Base-by-base conservation (phyloP, 2,888 invertebrate species). In the Sycophila texana region DNA sequence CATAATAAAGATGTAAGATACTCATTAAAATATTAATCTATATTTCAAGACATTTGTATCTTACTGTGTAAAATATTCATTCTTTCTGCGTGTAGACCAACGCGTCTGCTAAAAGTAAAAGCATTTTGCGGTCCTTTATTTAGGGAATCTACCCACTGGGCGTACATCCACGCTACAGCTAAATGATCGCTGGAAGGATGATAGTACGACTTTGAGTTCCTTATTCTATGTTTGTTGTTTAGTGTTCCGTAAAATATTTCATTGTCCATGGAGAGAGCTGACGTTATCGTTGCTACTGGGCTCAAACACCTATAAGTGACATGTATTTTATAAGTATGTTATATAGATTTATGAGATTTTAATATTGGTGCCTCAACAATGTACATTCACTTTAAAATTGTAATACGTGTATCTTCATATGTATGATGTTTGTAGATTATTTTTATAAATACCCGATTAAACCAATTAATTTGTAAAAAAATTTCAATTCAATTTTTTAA, bases 131-230 rank as follows among this genome's bases (percentile, higher is more conserved):
- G 74, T 71, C 0, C 83, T 4, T 18, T 10, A n/a, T 89, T 85
- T 0, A 88, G 84, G 7, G 85, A 83, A 0, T 89, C 86, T 26
- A 92, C 90, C 91, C 92, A 94, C 74, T 93, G 91, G 13, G 91
- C 89, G 81, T 92, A 93, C 12, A 94, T 86, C 87, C 92, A 89
- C 84, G 93, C 91, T 16, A 94, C 67, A 0, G 94, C 93, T 16
- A 92, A 85, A 88, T 95, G 94, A 87, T 95, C 95, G 3, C 95
- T 95, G 0, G 90, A 91, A 0, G 90, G 79, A 75, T 91, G 93
- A 87, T 90, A 93, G 4, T 88, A 83, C 2, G 87, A 85, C 87
- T 94, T 95, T 0, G 92, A 88, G 53, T 88, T 85, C 74, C 93
- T 92, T 13, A 93, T 91, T 83, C 88, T 89, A 12, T 91, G 90